These are phyloP conservation scores for Mustela nigripes DNA, from an alignment of 2,113 vertebrate species.

Conservation along the genomic window DNA sequence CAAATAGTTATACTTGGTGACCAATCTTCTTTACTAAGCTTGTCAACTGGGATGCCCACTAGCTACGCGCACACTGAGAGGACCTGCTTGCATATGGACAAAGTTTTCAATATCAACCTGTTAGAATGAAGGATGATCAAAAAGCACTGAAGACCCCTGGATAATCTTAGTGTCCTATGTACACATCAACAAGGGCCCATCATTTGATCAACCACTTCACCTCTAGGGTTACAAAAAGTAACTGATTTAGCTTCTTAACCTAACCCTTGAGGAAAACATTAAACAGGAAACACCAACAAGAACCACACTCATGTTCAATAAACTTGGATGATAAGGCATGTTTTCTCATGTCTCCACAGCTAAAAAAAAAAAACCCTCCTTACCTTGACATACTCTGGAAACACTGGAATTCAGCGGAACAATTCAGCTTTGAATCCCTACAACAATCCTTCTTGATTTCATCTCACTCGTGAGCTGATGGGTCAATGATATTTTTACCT, in stretches of 20 bases:
- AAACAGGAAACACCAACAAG: not conserved
- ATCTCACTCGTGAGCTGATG: not conserved
- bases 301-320: not conserved
- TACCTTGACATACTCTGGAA: slow-evolving; percentile 15
- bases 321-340: not conserved
- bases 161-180: not conserved
- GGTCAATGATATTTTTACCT: slow-evolving; percentile 11
- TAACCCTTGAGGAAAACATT: not conserved
- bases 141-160: not conserved
- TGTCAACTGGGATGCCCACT: not conserved
- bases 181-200: not conserved
- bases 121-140: not conserved
- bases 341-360: not conserved
- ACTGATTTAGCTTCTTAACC: not conserved
- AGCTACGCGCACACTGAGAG: not conserved
- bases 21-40: not conserved
- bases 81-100: not conserved
- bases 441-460: not conserved
- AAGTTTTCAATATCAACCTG: not conserved
- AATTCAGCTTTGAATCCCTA: not conserved
- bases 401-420: not conserved
- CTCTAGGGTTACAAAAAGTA: not conserved
- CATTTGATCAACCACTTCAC: not conserved
- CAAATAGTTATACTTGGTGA: not conserved
- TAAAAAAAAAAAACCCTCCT: not conserved